phyloP scores from a whole-genome alignment of 2,113 vertebrate species.

The Mus spicilegus region DNA sequence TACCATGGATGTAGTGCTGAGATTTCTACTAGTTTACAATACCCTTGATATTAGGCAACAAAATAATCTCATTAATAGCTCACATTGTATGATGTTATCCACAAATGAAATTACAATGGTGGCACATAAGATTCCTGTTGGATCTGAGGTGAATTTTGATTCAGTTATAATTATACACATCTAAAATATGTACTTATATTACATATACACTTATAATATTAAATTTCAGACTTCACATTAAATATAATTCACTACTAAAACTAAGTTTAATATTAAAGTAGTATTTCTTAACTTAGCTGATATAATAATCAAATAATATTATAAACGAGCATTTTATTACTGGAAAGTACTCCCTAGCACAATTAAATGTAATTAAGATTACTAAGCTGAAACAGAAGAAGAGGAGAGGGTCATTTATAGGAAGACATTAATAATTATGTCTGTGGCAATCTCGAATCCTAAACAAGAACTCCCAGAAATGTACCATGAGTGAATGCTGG shows the following conservation, averaged over 20 bases:
- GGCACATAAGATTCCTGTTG: not conserved
- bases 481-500: not conserved
- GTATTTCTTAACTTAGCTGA: not conserved
- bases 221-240: not conserved
- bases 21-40: not conserved
- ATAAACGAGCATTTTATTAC: not conserved
- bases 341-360: not conserved
- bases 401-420: not conserved
- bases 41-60: not conserved
- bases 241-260: not conserved
- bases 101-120: not conserved
- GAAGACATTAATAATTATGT: not conserved
- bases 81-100: not conserved
- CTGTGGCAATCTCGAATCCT: not conserved
- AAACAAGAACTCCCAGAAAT: not conserved
- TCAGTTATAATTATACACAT: not conserved
- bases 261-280: not conserved
- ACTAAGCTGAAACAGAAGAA: not conserved
- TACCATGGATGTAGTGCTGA: not conserved
- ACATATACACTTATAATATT: not conserved
- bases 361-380: not conserved
- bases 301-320: not conserved
- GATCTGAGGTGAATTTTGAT: not conserved
- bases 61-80: not conserved
- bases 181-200: not conserved